Conservation (phyloP, 2,113 vertebrate species). For the Pachycephala philippinensis region DNA sequence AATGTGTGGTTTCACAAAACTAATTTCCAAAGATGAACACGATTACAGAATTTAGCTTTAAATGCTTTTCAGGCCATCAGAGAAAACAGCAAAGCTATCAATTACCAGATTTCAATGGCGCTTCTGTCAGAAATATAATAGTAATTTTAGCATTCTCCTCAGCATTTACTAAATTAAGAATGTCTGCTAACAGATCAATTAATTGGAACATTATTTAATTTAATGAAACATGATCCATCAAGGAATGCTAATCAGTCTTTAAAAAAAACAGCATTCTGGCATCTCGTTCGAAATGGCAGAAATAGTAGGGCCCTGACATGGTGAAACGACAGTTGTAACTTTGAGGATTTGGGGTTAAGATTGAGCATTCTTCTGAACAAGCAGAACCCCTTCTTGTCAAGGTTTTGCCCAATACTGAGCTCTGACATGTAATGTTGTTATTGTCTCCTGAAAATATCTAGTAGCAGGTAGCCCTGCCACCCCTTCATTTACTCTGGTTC, state of each 20-base stretch:
- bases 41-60: constrained; percentile 76
- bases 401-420: background rate
- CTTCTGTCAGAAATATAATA: constrained; percentile 73
- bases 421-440: background rate
- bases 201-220: constrained; percentile 76
- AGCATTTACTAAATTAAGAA: constrained; percentile 73
- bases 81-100: constrained; percentile 76
- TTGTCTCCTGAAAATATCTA: background rate
- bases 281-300: background rate
- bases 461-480: background rate
- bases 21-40: constrained; percentile 76
- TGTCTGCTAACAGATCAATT: constrained; percentile 76
- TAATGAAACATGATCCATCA: constrained; percentile 67
- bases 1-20: constrained; percentile 76
- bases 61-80: constrained; percentile 76
- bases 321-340: background rate
- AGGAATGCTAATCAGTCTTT: constrained; percentile 57
- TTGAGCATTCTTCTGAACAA: background rate
- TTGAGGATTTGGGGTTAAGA: background rate
- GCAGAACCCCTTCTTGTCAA: background rate
- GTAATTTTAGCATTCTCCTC: constrained; percentile 73
- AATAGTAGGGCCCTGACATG: background rate
- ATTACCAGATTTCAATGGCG: constrained; percentile 68
- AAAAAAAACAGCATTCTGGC: background rate
- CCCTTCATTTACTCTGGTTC: background rate